These are phyloP conservation scores for Scaptodrosophila latifasciaeformis DNA, from an alignment of 2,888 invertebrate genomes.

Conservation along the genomic window DNA sequence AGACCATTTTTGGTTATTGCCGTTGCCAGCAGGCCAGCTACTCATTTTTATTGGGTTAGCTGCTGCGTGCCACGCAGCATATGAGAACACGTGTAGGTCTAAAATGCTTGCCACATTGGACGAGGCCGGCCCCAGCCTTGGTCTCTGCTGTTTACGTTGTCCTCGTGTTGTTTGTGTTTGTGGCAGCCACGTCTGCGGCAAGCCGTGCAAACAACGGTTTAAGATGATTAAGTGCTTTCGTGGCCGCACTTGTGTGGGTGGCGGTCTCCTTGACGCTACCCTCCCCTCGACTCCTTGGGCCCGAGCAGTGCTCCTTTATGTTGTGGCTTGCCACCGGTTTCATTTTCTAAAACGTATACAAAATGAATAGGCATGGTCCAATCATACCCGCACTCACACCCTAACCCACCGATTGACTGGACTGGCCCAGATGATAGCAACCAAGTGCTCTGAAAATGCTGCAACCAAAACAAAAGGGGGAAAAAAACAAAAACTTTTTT, in stretches of 20 bases:
- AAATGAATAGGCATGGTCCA: conserved; percentile 34
- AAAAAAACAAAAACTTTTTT: too few species aligned
- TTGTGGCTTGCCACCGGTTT: conserved; percentile 26
- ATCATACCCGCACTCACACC: conserved; percentile 4
- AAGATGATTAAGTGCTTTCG: conserved; percentile 68
- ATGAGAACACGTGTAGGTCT: conserved; percentile 48
- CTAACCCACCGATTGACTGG: not conserved
- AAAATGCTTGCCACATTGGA: conserved; percentile 32
- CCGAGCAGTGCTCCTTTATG: not conserved
- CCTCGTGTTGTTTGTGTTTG: conserved; percentile 20
- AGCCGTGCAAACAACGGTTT: conserved; percentile 64
- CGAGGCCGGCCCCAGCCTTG: too few species aligned
- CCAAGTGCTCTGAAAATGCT: not conserved
- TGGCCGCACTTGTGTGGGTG: conserved; percentile 51
- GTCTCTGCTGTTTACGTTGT: too few species aligned
- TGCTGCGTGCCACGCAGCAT: conserved; percentile 53
- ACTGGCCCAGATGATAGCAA: not conserved
- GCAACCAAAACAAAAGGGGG: not conserved
- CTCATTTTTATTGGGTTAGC: conserved; percentile 22
- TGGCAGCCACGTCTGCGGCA: conserved; percentile 56
- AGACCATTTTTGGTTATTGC: too few species aligned
- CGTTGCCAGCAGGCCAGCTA: not conserved
- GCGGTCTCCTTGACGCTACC: not conserved
- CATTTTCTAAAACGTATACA: conserved; percentile 55
- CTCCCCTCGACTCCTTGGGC: too few species aligned